Base-by-base conservation (phyloP, 2,113 vertebrate genomes). In the Thunnus maccoyii region DNA sequence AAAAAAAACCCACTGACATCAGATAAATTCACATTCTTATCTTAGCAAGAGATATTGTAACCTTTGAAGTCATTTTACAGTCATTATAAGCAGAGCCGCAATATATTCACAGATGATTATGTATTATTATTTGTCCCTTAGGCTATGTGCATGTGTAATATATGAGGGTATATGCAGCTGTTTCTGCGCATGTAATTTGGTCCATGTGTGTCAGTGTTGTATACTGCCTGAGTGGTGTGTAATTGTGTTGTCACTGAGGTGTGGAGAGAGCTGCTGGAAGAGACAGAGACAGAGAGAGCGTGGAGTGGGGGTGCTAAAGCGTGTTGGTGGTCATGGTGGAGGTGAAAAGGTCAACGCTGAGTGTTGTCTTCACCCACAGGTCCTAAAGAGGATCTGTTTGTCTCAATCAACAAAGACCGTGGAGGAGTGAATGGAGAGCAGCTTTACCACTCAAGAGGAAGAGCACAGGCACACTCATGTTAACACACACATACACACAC, bases 61-160 rank as follows among this genome's bases (percentile, higher is more conserved):
- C 79, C 70, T 89, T 86, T 91, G 80, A 89, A 83, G 86, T 88
- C 20, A 20, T 80, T 88, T 87, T 66, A 50, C 55, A 72, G 64
- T 63, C 50, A 80, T 90, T 82, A 83, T 41, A 32, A 69, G 62
- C 55, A 27, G 41, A 74, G 54, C 64, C n/a, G 68, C 8, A 60
- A 85, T 82, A 58, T 58, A 44, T 82, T 88, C 50, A 63, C 68
- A 14, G 41, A 64, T 60, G 36, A 86, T 86, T 76, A 62, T 57
- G 63, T 74, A 72, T 79, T 73, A 70, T 80, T 41, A 74, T 82
- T 66, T 81, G 32, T 22, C 36, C 76, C 55, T 3, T 1, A 18
- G 67, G 78, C 63, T 20, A 9, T 25, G 20, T 0, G 17, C 60
- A 32, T 60, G 56, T 70, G 73, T 18, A 46, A 41, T 44, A 8